A percentile compares a stretch with the other conserved stretches of the same genome.
Evolutionary conservation across 2,797 vertebrate genomes (phyloP).

Genomic region (Cyclopterus lumpus): DNA sequence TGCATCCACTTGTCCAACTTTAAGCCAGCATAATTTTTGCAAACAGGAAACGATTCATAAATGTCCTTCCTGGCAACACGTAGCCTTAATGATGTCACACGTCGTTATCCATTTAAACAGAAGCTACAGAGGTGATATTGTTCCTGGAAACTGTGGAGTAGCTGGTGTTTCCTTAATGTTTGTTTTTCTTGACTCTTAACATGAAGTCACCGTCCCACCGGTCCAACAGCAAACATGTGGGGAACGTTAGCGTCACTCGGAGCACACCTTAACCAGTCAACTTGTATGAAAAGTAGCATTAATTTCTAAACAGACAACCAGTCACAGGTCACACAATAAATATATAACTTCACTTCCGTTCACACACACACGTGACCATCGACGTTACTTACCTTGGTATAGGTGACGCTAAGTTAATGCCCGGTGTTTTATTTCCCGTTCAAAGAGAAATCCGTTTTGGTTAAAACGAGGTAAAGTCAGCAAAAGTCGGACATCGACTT

Average conservation of each 20-base stretch:
- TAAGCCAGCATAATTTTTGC: background rate
- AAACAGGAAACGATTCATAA: background rate
- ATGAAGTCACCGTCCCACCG: background rate
- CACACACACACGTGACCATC: background rate
- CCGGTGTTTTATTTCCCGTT: slow-evolving; percentile 35
- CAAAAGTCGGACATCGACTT: background rate
- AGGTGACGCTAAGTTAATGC: background rate
- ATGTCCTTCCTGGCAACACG: slow-evolving; percentile 10
- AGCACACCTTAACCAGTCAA: background rate
- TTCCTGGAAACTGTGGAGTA: background rate
- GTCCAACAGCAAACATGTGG: background rate
- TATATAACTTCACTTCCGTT: background rate
- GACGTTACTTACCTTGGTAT: slow-evolving; percentile 44
- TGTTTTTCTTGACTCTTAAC: background rate
- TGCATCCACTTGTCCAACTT: background rate
- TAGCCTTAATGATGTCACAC: background rate
- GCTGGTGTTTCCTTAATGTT: background rate
- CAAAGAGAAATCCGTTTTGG: slow-evolving; percentile 2
- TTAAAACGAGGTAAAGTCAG: background rate
- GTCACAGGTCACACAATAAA: background rate
- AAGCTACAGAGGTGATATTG: background rate
- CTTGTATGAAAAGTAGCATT: background rate
- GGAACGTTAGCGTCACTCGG: background rate
- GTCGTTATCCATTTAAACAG: background rate
- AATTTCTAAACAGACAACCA: background rate